Percentiles rank a stretch among this genome's conserved stretches.
Evolutionary conservation across 2,797 vertebrate genomes (phyloP).

Genomic region (Danio aesculapii): DNA sequence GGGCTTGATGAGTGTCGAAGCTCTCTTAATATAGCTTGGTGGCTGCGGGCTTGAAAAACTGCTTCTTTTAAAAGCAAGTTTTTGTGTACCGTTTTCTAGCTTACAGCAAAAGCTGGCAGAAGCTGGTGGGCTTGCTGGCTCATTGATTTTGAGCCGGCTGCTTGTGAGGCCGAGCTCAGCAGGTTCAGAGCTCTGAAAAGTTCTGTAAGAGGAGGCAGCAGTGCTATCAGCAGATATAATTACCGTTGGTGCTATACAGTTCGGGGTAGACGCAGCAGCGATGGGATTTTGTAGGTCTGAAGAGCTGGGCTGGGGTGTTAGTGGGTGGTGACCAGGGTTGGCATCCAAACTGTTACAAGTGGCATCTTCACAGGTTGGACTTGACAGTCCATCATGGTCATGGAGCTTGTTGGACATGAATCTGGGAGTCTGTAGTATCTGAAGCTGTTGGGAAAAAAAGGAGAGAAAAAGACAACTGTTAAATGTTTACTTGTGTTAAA

Average conservation of each 20-base stretch:
- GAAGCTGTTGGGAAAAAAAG: conserved; percentile 79
- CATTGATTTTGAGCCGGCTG: conserved; percentile 39
- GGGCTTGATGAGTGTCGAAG: conserved; percentile 17
- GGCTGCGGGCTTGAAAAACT: conserved; percentile 19
- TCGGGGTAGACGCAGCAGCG: conserved; percentile 17
- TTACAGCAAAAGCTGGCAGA: neutral
- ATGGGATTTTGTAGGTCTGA: conserved; percentile 29
- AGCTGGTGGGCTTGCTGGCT: neutral
- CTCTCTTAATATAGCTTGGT: conserved; percentile 33
- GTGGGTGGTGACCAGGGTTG: conserved; percentile 40
- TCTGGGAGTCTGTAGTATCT: conserved; percentile 92
- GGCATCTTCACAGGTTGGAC: conserved; percentile 76
- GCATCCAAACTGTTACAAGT: conserved; percentile 71
- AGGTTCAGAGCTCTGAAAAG: conserved; percentile 58
- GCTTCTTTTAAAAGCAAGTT: conserved; percentile 4
- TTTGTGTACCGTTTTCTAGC: conserved; percentile 2
- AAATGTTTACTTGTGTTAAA: neutral
- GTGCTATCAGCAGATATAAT: conserved; percentile 33
- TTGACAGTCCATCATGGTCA: conserved; percentile 82
- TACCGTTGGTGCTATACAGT: conserved; percentile 22
- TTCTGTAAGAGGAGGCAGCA: conserved; percentile 28
- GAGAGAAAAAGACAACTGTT: neutral
- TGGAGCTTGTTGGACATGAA: conserved; percentile 79
- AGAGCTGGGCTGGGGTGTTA: conserved; percentile 38
- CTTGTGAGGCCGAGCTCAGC: conserved; percentile 65